Evolutionary conservation across 2,888 invertebrate genomes (phyloP).

Genomic region (Chirona hameri): DNA sequence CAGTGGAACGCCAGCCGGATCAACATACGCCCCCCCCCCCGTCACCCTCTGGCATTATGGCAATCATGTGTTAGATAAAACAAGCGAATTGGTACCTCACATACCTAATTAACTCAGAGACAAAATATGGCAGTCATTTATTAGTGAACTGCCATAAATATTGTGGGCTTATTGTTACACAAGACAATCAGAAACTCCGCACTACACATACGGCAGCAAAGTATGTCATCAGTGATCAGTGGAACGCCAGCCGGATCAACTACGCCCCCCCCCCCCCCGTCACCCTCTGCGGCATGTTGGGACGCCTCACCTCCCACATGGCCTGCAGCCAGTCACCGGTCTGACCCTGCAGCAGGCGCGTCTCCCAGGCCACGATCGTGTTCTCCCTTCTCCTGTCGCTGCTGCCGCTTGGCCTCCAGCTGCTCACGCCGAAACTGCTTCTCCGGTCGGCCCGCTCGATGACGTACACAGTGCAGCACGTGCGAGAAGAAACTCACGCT

Average conservation of each 20-base stretch:
- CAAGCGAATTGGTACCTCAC: no score
- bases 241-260: neutral
- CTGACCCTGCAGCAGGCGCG: slow-evolving; percentile 48
- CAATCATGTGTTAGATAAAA: no score
- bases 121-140: no score
- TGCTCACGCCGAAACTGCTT: slow-evolving; percentile 45
- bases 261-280: neutral
- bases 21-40: neutral
- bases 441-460: slow-evolving; percentile 46
- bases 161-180: neutral
- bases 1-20: neutral
- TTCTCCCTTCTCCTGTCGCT: slow-evolving; percentile 49
- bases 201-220: no score
- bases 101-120: no score
- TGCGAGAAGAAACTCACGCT: slow-evolving; percentile 42
- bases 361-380: slow-evolving; percentile 52
- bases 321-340: slow-evolving; percentile 49
- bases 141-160: slow-evolving; percentile 32
- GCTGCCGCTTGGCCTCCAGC: slow-evolving; percentile 47
- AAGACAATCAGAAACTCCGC: no score
- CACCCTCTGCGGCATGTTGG: no score
- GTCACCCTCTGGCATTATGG: no score
- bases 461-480: slow-evolving; percentile 47
- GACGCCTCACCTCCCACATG: slow-evolving; percentile 55
- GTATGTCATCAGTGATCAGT: neutral